These are phyloP conservation scores for Endomychus coccineus DNA, from an alignment of 2,888 invertebrate genomes.

Conservation along the genomic window DNA sequence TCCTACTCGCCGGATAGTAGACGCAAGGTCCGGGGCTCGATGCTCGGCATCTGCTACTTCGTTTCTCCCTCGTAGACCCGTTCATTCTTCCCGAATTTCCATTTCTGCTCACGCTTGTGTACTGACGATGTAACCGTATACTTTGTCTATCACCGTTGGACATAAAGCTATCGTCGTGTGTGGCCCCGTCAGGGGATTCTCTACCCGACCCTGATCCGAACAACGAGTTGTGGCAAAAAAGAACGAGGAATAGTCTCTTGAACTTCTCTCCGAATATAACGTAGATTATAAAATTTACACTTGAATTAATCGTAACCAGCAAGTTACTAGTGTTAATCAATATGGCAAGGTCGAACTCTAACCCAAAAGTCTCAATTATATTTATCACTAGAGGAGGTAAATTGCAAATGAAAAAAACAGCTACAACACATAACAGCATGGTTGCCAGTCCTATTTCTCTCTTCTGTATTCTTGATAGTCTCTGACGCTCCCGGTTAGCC, in stretches of 20 bases:
- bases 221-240: conserved; percentile 38
- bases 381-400: conserved; percentile 79
- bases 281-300: conserved; percentile 96
- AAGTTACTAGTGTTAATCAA: conserved; percentile 81
- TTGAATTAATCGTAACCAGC: conserved; percentile 92
- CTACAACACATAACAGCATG: conserved; percentile 90
- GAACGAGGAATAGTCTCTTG: conserved; percentile 64
- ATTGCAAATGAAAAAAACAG: conserved; percentile 92
- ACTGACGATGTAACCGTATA: conserved; percentile 55
- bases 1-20: conserved; percentile 47
- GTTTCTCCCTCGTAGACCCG: conserved; percentile 27
- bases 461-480: conserved; percentile 80
- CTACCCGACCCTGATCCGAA: conserved; percentile 47
- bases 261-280: conserved; percentile 97
- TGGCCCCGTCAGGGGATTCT: conserved; percentile 62
- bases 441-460: conserved; percentile 91
- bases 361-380: conserved; percentile 72
- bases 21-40: conserved; percentile 48
- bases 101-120: conserved; percentile 41
- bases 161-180: conserved; percentile 76
- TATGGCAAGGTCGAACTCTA: conserved; percentile 48
- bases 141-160: conserved; percentile 72
- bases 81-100: conserved; percentile 34
- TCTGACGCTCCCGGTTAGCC: conserved; percentile 84
- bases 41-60: conserved; percentile 34